Conservation (phyloP, 2,113 vertebrate genomes). For the Xiphias gladius region DNA sequence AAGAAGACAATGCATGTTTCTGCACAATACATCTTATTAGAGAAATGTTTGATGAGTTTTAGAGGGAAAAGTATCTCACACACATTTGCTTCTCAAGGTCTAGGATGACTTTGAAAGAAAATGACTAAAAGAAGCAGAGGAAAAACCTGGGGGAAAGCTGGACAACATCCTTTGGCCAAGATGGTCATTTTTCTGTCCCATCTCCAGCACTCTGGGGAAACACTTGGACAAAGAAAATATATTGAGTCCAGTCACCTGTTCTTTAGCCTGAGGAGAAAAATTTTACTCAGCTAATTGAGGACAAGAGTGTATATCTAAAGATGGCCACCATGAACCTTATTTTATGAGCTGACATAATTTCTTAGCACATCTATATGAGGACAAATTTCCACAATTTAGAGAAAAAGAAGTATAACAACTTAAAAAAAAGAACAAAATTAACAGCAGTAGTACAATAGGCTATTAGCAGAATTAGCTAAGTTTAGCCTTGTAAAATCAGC, state of each 20-base stretch:
- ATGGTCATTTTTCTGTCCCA: constrained; percentile 39
- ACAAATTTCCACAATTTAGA: not conserved
- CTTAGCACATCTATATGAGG: not conserved
- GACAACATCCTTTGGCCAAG: constrained; percentile 15
- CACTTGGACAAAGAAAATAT: constrained; percentile 55
- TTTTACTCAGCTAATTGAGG: constrained; percentile 67
- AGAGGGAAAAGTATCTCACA: not conserved
- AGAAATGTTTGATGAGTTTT: constrained; percentile 13
- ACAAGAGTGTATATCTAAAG: constrained; percentile 60
- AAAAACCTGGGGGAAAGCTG: constrained; percentile 12
- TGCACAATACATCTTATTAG: not conserved
- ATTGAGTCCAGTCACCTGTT: constrained; percentile 40
- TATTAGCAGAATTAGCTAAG: not conserved
- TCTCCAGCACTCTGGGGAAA: constrained; percentile 56
- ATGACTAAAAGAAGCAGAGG: constrained; percentile 1
- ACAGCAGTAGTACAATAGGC: not conserved
- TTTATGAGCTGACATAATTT: constrained; percentile 33
- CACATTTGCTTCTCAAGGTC: constrained; percentile 8
- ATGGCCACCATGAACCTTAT: constrained; percentile 33
- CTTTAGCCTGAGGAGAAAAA: constrained; percentile 68
- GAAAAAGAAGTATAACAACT: not conserved
- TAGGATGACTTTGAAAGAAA: constrained; percentile 47
- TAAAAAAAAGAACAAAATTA: accelerated
- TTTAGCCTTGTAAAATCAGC: constrained; percentile 1
- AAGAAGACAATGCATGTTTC: not conserved